Conservation (phyloP, 1,140 invertebrate species). For the Drosophila saltans region DNA sequence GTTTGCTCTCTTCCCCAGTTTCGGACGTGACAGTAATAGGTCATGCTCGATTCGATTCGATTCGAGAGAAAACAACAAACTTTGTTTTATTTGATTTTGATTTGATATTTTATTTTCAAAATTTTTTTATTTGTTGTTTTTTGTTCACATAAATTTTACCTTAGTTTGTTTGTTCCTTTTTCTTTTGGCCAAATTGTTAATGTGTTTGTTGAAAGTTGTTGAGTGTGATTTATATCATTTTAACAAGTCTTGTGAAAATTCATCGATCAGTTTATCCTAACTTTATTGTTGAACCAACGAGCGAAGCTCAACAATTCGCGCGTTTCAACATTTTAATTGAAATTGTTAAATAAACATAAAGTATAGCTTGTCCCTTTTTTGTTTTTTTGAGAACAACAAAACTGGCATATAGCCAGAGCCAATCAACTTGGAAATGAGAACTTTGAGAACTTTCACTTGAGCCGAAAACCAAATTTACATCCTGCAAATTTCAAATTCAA, state of each 20-base stretch:
- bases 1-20: slow-evolving; percentile 49
- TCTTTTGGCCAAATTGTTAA: slow-evolving; percentile 44
- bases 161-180: slow-evolving; percentile 31
- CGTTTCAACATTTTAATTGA: neutral
- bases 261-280: neutral
- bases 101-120: slow-evolving; percentile 56
- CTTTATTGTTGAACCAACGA: neutral
- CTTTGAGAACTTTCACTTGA: neutral
- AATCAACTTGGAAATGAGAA: neutral
- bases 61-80: slow-evolving; percentile 38
- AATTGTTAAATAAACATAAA: neutral
- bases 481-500: slow-evolving; percentile 5
- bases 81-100: slow-evolving; percentile 72
- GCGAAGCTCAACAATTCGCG: neutral
- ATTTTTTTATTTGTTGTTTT: slow-evolving; percentile 43
- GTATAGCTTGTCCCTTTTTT: too few relatives aligned
- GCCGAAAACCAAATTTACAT: slow-evolving; percentile 4
- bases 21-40: slow-evolving; percentile 75
- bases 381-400: too few relatives aligned
- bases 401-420: neutral
- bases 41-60: slow-evolving; percentile 60
- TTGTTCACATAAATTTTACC: slow-evolving; percentile 54
- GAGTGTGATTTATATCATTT: neutral
- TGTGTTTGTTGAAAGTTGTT: slow-evolving; percentile 29
- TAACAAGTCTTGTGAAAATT: neutral